Evolutionary conservation across 2,888 invertebrate genomes (phyloP), one percentile per base, ranked within the genome.

Genomic region (Sinohyriopsis cumingii): DNA sequence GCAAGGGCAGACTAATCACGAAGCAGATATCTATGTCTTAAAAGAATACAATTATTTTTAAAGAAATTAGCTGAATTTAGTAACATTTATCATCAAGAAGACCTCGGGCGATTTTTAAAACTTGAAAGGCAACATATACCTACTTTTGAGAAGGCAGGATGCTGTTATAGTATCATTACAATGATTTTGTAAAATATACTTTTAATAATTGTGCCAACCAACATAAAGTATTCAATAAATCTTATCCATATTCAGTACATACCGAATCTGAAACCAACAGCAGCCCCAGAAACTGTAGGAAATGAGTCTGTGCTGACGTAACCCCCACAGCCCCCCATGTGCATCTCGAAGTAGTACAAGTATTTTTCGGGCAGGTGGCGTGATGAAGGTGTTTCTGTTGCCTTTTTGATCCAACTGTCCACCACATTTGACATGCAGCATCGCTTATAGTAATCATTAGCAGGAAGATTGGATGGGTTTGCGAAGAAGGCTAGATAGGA

Each of bases 291-390:
- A 6, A 57, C 55, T 1, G 24, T 59, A 18, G 28, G 20, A 19
- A 24, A 24, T 15, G 24, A 18, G 55, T 65, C 45, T 20, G 22
- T 65, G 59, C 45, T 45, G 45, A 45, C 45, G 45, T 45, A 45
- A 45, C 45, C 45, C 15, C 45, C 45, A 45, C 45, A 57, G 18
- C 65, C 65, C 45, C 65, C 65, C 59, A 65, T 57, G 45, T 65
- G 65, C 65, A 65, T 65, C 57, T 65, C 65, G 59, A n/a, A 65
- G 57, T 55, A 18, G 65, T 59, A 65, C 57, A n/a, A 53, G 59
- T 22, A 65, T 5, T 57, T 7, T 18, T 57, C 45, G 3, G 65
- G 65, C 59, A 65, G 28, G 18, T 59, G 20, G 7, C 65, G 33
- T 7, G 22, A 20, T 22, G 18, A 7, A 3, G 65, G 59, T 9